Evolutionary conservation across 2,888 invertebrate genomes (phyloP).

Genomic region (Callyntrura sp.): DNA sequence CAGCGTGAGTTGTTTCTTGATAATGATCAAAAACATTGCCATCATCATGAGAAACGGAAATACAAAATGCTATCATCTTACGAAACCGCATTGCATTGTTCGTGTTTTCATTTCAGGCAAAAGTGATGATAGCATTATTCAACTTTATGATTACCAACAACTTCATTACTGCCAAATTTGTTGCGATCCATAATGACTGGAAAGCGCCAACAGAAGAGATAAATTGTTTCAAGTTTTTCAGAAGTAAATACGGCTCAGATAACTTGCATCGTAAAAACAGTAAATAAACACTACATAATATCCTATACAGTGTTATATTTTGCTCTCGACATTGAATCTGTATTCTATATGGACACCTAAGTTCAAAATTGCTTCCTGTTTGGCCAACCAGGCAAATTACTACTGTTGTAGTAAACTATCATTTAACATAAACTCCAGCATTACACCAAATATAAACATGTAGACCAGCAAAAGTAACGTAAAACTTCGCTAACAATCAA

Average conservation of each 20-base stretch:
- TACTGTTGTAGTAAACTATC: constrained; percentile 6
- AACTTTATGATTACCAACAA: constrained; percentile 2
- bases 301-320: too few relatives aligned
- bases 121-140: neutral
- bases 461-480: too few relatives aligned
- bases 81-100: constrained; percentile 20
- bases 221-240: too few relatives aligned
- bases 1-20: neutral
- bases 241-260: too few relatives aligned
- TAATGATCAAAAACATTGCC: too few relatives aligned
- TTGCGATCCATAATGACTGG: neutral
- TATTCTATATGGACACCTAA: too few relatives aligned
- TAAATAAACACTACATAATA: too few relatives aligned
- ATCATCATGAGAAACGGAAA: constrained; percentile 2
- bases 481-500: too few relatives aligned
- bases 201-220: too few relatives aligned
- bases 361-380: neutral
- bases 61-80: neutral
- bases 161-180: constrained; percentile 13
- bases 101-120: neutral
- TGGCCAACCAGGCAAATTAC: neutral
- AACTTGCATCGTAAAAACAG: too few relatives aligned
- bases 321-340: too few relatives aligned
- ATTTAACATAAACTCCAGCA: constrained; percentile 20
- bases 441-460: neutral